A percentile compares a stretch with the other conserved stretches of the same genome.
Conservation (phyloP, 2,888 invertebrate genomes). For the Lomographa bimaculata region DNA sequence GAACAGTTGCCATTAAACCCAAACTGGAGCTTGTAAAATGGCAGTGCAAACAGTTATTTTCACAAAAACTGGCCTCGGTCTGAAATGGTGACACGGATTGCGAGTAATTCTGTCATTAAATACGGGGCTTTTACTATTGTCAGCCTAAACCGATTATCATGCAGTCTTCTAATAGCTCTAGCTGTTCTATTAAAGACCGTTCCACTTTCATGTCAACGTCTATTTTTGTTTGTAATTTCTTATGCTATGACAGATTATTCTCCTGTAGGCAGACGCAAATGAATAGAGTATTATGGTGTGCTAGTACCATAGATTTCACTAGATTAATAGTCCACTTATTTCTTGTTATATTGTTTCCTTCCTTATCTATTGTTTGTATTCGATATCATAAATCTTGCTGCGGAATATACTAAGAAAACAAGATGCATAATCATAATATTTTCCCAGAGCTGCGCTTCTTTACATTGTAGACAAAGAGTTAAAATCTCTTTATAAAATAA, state of each 20-base stretch:
- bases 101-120: constrained; percentile 11
- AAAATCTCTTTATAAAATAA: too few species aligned
- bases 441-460: too few species aligned
- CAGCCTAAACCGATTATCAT: constrained; percentile 3
- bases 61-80: constrained; percentile 18
- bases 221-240: background rate
- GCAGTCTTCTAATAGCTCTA: constrained; percentile 1
- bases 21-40: constrained; percentile 16
- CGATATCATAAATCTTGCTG: constrained; percentile 18
- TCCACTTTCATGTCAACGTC: background rate
- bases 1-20: constrained; percentile 1
- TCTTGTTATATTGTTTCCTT: constrained; percentile 3
- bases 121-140: constrained; percentile 8
- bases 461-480: too few species aligned
- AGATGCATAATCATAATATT: constrained; percentile 1
- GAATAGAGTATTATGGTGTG: background rate
- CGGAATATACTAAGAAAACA: constrained; percentile 2
- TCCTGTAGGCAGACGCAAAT: background rate
- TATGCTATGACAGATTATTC: background rate
- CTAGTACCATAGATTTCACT: too few species aligned
- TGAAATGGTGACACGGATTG: constrained; percentile 12
- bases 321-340: constrained; percentile 2
- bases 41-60: constrained; percentile 17
- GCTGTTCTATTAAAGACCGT: constrained; percentile 2
- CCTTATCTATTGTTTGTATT: constrained; percentile 23